These are phyloP conservation scores for Guaruba guarouba DNA, from an alignment of 2,113 vertebrate genomes.

Conservation along the genomic window DNA sequence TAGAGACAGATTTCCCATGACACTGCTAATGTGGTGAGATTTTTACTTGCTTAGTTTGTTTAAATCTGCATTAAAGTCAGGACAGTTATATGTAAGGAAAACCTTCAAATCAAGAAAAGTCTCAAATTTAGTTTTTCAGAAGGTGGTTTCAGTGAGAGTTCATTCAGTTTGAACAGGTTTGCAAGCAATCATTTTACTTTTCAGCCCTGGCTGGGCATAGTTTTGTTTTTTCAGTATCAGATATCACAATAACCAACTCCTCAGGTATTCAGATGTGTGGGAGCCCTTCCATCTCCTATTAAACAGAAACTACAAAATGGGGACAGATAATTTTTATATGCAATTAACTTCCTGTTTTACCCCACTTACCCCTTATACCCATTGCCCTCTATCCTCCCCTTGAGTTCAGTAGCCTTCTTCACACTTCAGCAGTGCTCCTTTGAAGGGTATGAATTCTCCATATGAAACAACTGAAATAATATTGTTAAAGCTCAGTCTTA, in stretches of 20 bases:
- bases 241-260: conserved; percentile 75
- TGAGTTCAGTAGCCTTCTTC: conserved; percentile 60
- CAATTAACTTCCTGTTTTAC: conserved; percentile 70
- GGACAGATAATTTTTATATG: conserved; percentile 79
- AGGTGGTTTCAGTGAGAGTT: conserved; percentile 7
- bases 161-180: not conserved
- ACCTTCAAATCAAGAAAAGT: conserved; percentile 28
- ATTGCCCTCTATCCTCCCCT: not conserved
- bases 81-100: not conserved
- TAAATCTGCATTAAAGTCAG: not conserved
- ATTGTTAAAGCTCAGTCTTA: conserved; percentile 58
- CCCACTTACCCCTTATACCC: conserved; percentile 2
- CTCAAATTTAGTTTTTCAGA: conserved; percentile 16
- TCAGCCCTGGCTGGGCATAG: conserved; percentile 29
- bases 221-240: conserved; percentile 65
- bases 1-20: conserved; percentile 64
- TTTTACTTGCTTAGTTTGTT: conserved; percentile 53
- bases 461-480: not conserved
- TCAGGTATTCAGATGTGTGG: conserved; percentile 80
- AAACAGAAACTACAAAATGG: conserved; percentile 70
- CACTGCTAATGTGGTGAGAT: conserved; percentile 53
- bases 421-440: conserved; percentile 62
- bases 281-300: conserved; percentile 72
- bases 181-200: conserved; percentile 63
- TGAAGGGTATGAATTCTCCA: conserved; percentile 40